Evolutionary conservation across 1,140 invertebrate species (phyloP).

Genomic region (Chrysoperla carnea): DNA sequence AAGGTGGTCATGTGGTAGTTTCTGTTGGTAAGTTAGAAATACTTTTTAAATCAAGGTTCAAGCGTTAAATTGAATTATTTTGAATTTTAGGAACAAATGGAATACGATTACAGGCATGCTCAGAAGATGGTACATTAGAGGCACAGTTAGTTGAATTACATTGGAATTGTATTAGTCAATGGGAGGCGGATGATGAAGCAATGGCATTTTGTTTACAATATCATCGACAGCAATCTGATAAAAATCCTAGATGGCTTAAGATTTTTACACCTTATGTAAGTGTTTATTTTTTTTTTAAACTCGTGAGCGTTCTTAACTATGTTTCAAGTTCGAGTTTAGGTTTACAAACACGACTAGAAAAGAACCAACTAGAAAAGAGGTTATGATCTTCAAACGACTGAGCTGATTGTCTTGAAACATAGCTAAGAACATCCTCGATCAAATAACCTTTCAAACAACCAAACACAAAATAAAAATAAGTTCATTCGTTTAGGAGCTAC

Average conservation of each 20-base stretch:
- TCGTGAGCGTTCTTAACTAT: no score
- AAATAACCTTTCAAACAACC: background rate
- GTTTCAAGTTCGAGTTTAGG: background rate
- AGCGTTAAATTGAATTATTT: background rate
- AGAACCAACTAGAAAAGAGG: background rate
- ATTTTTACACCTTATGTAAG: slow-evolving; percentile 85
- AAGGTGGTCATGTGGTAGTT: slow-evolving; percentile 79
- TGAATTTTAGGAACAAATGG: slow-evolving; percentile 28
- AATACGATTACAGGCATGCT: slow-evolving; percentile 76
- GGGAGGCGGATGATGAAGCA: slow-evolving; percentile 79
- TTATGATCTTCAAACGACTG: background rate
- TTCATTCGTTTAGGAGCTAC: no score
- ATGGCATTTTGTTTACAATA: slow-evolving; percentile 84
- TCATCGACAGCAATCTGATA: slow-evolving; percentile 46
- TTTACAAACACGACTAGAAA: slow-evolving; percentile 2
- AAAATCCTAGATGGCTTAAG: slow-evolving; percentile 70
- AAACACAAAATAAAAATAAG: no score
- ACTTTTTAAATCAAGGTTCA: slow-evolving; percentile 1
- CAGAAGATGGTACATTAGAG: slow-evolving; percentile 70
- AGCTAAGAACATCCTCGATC: no score
- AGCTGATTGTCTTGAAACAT: no score
- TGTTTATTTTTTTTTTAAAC: slow-evolving; percentile 14
- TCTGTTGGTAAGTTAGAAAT: slow-evolving; percentile 35
- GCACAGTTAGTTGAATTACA: slow-evolving; percentile 62
- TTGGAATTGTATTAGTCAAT: slow-evolving; percentile 65